These are phyloP conservation scores for Argyresthia goedartella DNA, from an alignment of 2,888 invertebrate genomes.

Conservation along the genomic window DNA sequence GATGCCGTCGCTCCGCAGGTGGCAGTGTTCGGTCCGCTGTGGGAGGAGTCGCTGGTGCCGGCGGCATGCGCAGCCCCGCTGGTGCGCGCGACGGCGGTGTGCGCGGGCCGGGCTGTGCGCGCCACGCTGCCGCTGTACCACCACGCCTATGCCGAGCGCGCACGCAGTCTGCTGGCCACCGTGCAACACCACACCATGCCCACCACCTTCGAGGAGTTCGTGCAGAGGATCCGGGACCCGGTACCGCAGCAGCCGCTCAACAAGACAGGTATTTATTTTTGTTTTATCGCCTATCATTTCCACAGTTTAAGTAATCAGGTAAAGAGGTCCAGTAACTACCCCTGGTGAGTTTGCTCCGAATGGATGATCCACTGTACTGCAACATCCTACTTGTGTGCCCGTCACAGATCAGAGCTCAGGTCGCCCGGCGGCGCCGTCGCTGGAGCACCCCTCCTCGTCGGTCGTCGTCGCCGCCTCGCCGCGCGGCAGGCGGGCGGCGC, in stretches of 20 bases:
- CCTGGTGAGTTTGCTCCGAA: no score
- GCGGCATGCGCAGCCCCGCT: constrained; percentile 80
- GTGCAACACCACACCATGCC: constrained; percentile 87
- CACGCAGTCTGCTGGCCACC: constrained; percentile 86
- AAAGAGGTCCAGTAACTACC: no score
- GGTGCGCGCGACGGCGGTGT: constrained; percentile 81
- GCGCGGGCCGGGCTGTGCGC: constrained; percentile 95
- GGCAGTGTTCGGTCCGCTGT: constrained; percentile 95
- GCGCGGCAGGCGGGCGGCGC: constrained; percentile 76
- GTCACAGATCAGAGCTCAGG: constrained; percentile 21
- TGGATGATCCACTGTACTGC: no score
- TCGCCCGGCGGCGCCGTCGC: constrained; percentile 71
- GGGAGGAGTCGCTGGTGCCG: constrained; percentile 84
- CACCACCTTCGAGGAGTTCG: constrained; percentile 90
- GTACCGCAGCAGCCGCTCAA: constrained; percentile 18
- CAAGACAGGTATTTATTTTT: no score
- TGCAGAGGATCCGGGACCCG: constrained; percentile 48
- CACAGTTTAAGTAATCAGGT: no score
- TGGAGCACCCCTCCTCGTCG: constrained; percentile 63
- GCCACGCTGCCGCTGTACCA: constrained; percentile 91
- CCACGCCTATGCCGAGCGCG: constrained; percentile 94
- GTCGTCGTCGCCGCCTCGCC: constrained; percentile 67
- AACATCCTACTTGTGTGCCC: neutral
- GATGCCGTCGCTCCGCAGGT: constrained; percentile 71
- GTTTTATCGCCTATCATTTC: no score